Base-by-base conservation (phyloP, 2,888 invertebrate genomes). In the Eupithecia centaureata region DNA sequence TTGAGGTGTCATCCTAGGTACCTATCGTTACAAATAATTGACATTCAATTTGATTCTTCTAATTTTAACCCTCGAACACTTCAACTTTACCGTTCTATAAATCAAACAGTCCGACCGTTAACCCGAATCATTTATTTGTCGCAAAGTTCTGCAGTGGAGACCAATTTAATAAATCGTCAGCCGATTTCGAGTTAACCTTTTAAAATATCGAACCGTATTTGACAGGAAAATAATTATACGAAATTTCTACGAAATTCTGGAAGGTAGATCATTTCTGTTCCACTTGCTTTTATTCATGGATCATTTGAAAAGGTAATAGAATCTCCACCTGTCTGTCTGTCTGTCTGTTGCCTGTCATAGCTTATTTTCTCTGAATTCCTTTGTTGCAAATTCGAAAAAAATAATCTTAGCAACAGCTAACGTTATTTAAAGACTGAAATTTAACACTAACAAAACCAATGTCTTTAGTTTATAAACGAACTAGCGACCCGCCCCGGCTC, bases 121-220 rank as follows among this genome's bases (percentile, higher is more conserved):
- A 35, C 63, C 57, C 60, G 22, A 63, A 69, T 69, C 69, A 68
- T 72, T 72, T 72, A 70, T 70, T 73, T 72, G 67, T 66, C 62
- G 67, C 66, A 38, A 70, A 71, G 64, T 71, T 52, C 61, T 61
- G 66, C 67, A 63, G 51, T 66, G 47, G 60, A 60, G 58, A 65
- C 51, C 68, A 73, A 71, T 72, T 72, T 70, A 72, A 70, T 68
- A 68, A 74, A 74, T 68, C 66, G 71, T 67, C 56, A 33, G 65
- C 67, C 59, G 52, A 69, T 67, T 65, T 59, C 27, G 63, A 71
- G 65, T 72, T 10, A 27, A 27, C 27, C 47, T 47, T 51, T 51
- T 13, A 51, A 51, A 51, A 15, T 52, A 27, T 52, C 15, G 13
- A 13, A 18, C 10, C 8, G 8, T 42, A 13, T 51, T 27, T 12